Evolutionary conservation across 2,888 invertebrate species (phyloP).

Genomic region (Gasteruption jaculator): DNA sequence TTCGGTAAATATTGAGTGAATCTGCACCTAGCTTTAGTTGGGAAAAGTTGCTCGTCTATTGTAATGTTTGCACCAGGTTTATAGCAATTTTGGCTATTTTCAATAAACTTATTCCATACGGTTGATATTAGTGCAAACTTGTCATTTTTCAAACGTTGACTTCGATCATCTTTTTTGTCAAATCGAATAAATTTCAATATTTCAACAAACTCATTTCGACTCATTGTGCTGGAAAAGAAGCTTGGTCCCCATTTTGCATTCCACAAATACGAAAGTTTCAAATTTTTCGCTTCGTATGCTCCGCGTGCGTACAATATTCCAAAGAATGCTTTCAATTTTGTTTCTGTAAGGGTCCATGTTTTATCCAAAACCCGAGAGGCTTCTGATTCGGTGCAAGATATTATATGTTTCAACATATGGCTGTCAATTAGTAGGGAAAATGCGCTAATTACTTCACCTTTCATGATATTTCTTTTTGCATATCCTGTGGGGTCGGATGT

Average conservation of each 20-base stretch:
- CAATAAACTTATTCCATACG: conserved; percentile 21
- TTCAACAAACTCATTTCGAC: background rate
- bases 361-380: conserved; percentile 15
- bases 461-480: conserved; percentile 15
- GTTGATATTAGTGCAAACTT: conserved; percentile 8
- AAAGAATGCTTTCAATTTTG: conserved; percentile 8
- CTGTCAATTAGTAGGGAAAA: conserved; percentile 13
- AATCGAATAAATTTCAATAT: conserved; percentile 2
- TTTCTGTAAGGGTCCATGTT: conserved; percentile 3
- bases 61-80: conserved; percentile 21
- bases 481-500: conserved; percentile 16
- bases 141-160: conserved; percentile 8
- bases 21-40: conserved; percentile 28
- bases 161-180: conserved; percentile 7
- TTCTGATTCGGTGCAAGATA: conserved; percentile 15
- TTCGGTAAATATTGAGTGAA: conserved; percentile 35
- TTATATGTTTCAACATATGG: conserved; percentile 9
- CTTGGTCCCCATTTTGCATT: conserved; percentile 9
- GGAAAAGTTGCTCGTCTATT: conserved; percentile 29
- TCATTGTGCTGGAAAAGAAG: conserved; percentile 8
- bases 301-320: conserved; percentile 8
- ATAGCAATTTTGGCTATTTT: conserved; percentile 20
- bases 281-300: conserved; percentile 24
- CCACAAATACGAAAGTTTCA: conserved; percentile 14
- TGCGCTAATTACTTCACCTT: conserved; percentile 12